Evolutionary conservation across 1,140 invertebrate genomes (phyloP), one percentile per base, ranked within the genome.

Genomic region (Drosophila ficusphila): DNA sequence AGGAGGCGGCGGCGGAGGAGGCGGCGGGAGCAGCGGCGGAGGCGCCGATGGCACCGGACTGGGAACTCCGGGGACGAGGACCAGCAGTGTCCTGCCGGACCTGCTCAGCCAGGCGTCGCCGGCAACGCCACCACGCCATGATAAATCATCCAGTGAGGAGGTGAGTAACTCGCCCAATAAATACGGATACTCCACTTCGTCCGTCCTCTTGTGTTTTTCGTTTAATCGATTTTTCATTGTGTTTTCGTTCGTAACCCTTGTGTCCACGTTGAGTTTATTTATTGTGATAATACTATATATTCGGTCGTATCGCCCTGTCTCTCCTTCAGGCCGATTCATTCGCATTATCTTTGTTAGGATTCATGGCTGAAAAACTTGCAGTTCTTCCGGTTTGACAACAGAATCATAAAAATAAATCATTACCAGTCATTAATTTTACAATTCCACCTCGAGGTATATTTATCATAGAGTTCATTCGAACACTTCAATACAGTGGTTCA

Each of bases 111-210:
- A 96, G 93, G 94, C 96, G 62, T 94, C 95, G 69, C 96, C 96
- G 52, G 96, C 96, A 77, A 95, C 95, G 27, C 95, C 96, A 36
- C 97, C 97, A 83, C 93, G 97, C 41, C 96, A 97, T 90, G 97
- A 98, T 92, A 98, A 98, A 91, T 96, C 96, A 47, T 96, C 96
- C 70, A 98, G 97, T 90, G 98, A 99, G 92, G 97, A 99, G 96
- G 97, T 98, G 93, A 94, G 94, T 92, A 68, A 76, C 46, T 16
- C 31, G 41, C 23, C 19, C 64, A 42, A 67, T 61, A 68, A 53
- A 65, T 67, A 29, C 11, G 39, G 34, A 42, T 21, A 56, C 53
- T 51, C 29, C 23, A 34, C 18, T 33, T 56, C 18, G 25, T 56
- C 11, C 54, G 25, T 46, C 42, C 56, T 38, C 39, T 18, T 33